Base-by-base conservation (phyloP, 92 coral and sea anemone genomes). In the Blastomussa wellsi region DNA sequence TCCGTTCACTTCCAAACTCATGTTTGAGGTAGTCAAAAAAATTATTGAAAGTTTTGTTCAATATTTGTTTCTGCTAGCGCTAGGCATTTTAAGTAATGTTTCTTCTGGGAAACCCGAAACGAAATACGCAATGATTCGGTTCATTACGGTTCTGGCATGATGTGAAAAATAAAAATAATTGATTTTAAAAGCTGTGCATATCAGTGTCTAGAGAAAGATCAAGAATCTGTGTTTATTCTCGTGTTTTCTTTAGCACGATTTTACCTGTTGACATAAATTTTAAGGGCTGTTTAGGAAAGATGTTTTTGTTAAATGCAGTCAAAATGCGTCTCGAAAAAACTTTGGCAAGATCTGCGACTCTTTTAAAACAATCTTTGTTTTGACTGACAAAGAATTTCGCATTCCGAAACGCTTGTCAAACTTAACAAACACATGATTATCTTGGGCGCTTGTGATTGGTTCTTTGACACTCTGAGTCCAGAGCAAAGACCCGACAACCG, bases 391-490 rank as follows among this genome's bases (percentile, higher is more conserved):
- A 78, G 82, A 85, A 85, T 85, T 77, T 17, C 69, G 31, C 41
- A 66, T 77, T 20, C 65, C 87, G 47, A 39, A 66, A 49, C 79
- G 76, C 82, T 87, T 91, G 93, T 78, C 91, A 79, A 74, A 87
- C 71, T n/a, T 48, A 84, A 88, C 92, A 91, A 88, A 81, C 86
- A 82, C 38, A 67, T 89, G 88, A 92, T 89, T 92, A 92, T 74
- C 81, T 86, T 71, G 80, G 79, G 84, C 14, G 76, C 2, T 38
- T 53, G 42, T 77, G 86, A 92, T 92, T 92, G 95, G 95, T 20
- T 51, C n/a, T 31, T 38, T 19, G 9, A 39, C 26, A 37, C 52
- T 24, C 62, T 19, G 36, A 65, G 7, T 28, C 48, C 24, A 3
- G 51, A 4, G 24, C 36, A 16, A 26, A 42, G 19, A 7, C 22